phyloP scores from a whole-genome alignment of 2,113 vertebrate genomes.

The Cariama cristata region DNA sequence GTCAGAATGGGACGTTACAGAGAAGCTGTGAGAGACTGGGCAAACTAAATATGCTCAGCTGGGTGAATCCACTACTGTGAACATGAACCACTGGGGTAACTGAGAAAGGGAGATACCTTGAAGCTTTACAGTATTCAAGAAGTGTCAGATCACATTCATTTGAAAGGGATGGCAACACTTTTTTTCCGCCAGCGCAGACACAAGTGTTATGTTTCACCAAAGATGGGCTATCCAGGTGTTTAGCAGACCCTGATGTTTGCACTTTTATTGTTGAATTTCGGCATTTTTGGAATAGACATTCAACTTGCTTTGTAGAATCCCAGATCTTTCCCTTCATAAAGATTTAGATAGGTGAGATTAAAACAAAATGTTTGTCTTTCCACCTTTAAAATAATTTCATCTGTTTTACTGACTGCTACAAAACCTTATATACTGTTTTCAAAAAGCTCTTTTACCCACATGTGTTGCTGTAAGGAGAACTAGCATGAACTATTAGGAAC shows the following conservation, averaged over 20 bases:
- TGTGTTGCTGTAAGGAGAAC: background rate
- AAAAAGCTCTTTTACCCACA: background rate
- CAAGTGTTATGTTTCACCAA: background rate
- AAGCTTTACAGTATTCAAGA: background rate
- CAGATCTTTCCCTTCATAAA: background rate
- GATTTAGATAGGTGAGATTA: background rate
- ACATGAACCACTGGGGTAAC: background rate
- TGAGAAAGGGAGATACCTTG: constrained; percentile 1
- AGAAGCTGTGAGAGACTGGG: background rate
- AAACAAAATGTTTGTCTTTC: background rate
- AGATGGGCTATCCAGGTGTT: background rate
- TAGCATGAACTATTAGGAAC: background rate
- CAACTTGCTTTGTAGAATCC: background rate
- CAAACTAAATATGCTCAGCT: background rate
- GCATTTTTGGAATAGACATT: background rate
- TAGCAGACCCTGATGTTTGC: background rate
- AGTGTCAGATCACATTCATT: background rate
- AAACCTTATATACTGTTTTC: background rate
- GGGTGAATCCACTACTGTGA: background rate
- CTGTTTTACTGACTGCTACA: background rate
- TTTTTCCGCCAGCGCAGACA: background rate
- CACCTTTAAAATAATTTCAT: background rate
- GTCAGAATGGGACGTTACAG: background rate
- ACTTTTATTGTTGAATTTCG: background rate
- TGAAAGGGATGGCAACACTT: background rate